Percentiles rank a stretch among this genome's conserved stretches.
These are phyloP conservation scores for Phortica okadai DNA, from an alignment of 2,888 invertebrate species.

Conservation along the genomic window DNA sequence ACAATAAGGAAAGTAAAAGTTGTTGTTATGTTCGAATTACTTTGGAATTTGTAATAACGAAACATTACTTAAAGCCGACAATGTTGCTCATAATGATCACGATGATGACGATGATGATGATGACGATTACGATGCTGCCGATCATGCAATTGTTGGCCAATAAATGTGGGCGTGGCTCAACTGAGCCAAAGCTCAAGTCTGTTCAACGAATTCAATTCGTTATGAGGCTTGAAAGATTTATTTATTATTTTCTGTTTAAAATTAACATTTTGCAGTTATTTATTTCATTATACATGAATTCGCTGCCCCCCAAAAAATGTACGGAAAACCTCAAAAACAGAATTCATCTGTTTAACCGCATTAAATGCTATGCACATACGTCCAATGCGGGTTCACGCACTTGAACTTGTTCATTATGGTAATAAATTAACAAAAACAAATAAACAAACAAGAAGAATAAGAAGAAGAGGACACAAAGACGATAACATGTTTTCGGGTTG, in stretches of 20 bases:
- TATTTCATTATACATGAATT: no score
- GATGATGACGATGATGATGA: slow-evolving; percentile 7
- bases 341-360: slow-evolving; percentile 22
- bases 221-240: background rate
- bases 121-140: background rate
- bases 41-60: slow-evolving; percentile 23
- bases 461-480: background rate
- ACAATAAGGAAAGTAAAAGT: slow-evolving; percentile 44
- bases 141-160: slow-evolving; percentile 20
- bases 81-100: background rate
- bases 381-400: slow-evolving; percentile 36
- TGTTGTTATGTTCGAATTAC: slow-evolving; percentile 31
- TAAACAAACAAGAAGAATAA: background rate
- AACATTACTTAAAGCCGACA: background rate
- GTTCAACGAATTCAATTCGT: slow-evolving; percentile 15
- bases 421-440: background rate
- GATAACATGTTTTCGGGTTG: background rate
- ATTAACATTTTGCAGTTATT: slow-evolving; percentile 2
- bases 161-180: slow-evolving; percentile 14
- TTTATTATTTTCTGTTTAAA: background rate
- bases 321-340: background rate
- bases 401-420: slow-evolving; percentile 39
- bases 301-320: background rate
- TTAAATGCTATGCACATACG: slow-evolving; percentile 9
- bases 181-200: background rate